Evolutionary conservation across 2,113 vertebrate genomes (phyloP), one percentile per base, ranked within the genome.

Genomic region (Dasyornis broadbenti): DNA sequence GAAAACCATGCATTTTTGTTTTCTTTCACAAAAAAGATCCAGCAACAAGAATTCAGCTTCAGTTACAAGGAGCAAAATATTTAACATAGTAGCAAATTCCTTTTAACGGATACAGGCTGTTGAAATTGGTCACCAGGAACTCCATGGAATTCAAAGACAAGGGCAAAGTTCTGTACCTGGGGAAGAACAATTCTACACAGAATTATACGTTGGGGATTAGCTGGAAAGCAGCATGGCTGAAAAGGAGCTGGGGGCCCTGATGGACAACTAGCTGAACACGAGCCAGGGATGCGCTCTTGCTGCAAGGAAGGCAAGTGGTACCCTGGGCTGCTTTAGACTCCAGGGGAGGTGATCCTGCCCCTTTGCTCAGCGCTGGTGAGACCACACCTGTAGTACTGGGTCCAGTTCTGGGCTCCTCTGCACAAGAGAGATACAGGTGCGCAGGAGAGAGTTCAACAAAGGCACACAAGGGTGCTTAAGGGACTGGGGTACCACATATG

Each of bases 391-490:
- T 4, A 31, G 7, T 15, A n/a, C 5, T 66, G 45, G 7, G 21
- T 50, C 24, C 80, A 19, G 3, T 80, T 66, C 71, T 89, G 63
- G 52, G 10, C 42, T 66, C 11, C 47, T 57, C 33, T 44, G 21
- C 39, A 10, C 7, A 8, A 18, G 9, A 26, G 33, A n/a, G 13
- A 33, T 30, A 42, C 1, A 0, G 8, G 9, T 1, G 5, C 8
- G 16, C 20, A 45, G n/a, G 21, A 65, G 10, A 40, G 23, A 61
- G 9, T 30, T 65, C 52, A 70, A 10, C 0, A 4, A 78, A 56
- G 20, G 27, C 15, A 18, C 18, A 28, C 8, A 18, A n/a, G 11
- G 20, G 27, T 50, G 23, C 19, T 44, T 42, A 18, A 79, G 21
- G 28, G 21, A 31, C 17, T 54, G 54, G 12, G 5, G 13, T 6